Evolutionary conservation across 1,140 invertebrate species (phyloP).

Genomic region (Caenorhabditis brenneri): DNA sequence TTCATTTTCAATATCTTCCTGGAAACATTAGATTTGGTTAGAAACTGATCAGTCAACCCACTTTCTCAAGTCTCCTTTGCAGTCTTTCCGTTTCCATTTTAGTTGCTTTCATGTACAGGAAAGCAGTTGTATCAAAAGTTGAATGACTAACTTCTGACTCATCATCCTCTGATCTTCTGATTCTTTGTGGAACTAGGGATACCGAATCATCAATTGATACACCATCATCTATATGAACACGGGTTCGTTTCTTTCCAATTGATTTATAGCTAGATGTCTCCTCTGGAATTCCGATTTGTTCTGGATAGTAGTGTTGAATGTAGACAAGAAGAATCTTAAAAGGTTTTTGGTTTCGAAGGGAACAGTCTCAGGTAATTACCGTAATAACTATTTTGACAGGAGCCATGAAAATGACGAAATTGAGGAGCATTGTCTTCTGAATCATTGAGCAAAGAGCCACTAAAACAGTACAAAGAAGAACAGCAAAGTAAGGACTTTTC

Average conservation of each 20-base stretch:
- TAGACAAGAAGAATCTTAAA: constrained; percentile 41
- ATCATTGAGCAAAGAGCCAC: background rate
- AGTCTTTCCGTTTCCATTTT: constrained; percentile 33
- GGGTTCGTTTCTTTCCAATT: background rate
- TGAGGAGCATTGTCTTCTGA: background rate
- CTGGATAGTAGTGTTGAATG: constrained; percentile 46
- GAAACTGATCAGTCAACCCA: background rate
- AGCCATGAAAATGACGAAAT: constrained; percentile 29
- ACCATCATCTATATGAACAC: constrained; percentile 2
- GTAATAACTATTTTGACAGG: constrained; percentile 20
- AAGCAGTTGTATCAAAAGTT: constrained; percentile 32
- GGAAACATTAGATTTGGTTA: background rate
- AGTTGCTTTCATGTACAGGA: constrained; percentile 33
- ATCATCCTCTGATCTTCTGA: background rate
- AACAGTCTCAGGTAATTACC: background rate
- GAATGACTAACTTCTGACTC: constrained; percentile 28
- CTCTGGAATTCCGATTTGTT: constrained; percentile 44
- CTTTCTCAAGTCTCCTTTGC: constrained; percentile 43
- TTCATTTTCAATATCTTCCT: background rate
- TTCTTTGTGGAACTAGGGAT: background rate
- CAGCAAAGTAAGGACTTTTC: background rate
- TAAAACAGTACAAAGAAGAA: background rate
- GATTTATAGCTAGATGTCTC: constrained; percentile 45
- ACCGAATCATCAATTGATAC: background rate
- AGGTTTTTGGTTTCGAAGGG: background rate